phyloP scores from a whole-genome alignment of 2,113 vertebrate species.

The Lota lota region DNA sequence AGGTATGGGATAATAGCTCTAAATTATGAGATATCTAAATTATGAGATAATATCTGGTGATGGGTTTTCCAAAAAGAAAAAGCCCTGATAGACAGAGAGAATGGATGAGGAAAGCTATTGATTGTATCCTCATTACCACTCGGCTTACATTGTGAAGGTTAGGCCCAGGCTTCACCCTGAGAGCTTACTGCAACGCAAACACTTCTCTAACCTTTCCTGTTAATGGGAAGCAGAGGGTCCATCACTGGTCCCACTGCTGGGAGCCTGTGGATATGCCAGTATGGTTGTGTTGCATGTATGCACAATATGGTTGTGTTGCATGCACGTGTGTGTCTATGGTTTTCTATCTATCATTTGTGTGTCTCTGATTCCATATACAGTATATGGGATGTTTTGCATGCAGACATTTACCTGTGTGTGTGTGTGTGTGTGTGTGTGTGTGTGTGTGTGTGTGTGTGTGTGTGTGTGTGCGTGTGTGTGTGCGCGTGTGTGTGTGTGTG shows the following conservation, averaged over 20 bases:
- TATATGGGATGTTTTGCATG: not conserved
- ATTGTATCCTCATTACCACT: constrained; percentile 6
- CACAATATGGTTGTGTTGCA: too few species aligned
- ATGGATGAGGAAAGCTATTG: constrained; percentile 1
- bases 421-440: constrained; percentile 5
- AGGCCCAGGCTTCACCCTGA: constrained; percentile 36
- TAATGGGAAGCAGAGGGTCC: constrained; percentile 9
- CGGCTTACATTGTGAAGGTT: constrained; percentile 12
- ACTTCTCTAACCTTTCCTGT: constrained; percentile 27
- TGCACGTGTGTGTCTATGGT: too few species aligned
- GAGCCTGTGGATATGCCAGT: too few species aligned
- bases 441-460: not conserved
- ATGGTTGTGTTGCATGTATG: too few species aligned
- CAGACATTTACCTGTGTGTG: constrained; percentile 9
- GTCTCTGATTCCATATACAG: not conserved
- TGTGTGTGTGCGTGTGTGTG: not conserved
- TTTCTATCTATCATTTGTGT: not conserved
- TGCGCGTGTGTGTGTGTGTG: not conserved
- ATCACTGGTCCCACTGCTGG: constrained; percentile 17
- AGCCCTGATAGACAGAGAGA: too few species aligned
- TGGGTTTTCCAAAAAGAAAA: too few species aligned
- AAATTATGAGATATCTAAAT: constrained; percentile 35
- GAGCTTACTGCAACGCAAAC: constrained; percentile 10
- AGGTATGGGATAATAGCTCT: too few species aligned
- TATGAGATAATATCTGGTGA: constrained; percentile 30